A percentile compares a stretch with the other conserved stretches of the same genome.
phyloP scores from a whole-genome alignment of 2,797 vertebrate genomes.

The Tokudaia muenninki region DNA sequence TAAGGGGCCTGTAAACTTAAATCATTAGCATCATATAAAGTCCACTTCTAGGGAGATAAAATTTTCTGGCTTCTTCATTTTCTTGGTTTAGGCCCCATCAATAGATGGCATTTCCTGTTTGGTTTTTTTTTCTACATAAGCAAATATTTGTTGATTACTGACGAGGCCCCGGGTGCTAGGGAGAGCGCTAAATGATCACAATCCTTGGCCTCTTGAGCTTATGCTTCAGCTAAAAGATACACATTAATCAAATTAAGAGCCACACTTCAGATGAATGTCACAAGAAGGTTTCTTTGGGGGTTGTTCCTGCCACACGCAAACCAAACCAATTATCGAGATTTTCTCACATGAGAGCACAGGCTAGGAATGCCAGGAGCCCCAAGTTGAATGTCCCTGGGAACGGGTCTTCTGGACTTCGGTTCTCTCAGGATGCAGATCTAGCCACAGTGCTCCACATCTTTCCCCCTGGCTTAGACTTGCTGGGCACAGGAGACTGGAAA shows the following conservation, averaged over 20 bases:
- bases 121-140: neutral
- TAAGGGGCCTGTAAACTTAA: neutral
- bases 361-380: neutral
- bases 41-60: slow-evolving; percentile 22
- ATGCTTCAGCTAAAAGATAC: slow-evolving; percentile 9
- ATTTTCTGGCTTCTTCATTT: slow-evolving; percentile 31
- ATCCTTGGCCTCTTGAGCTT: neutral
- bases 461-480: neutral
- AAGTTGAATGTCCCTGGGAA: neutral
- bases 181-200: slow-evolving; percentile 9
- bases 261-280: slow-evolving; percentile 18
- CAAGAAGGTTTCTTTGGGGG: slow-evolving; percentile 19
- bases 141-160: slow-evolving; percentile 61
- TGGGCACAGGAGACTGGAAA: neutral
- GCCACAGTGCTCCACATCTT: neutral
- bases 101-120: neutral
- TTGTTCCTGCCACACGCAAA: neutral
- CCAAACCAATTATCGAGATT: neutral
- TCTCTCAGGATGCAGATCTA: neutral
- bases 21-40: slow-evolving; percentile 46
- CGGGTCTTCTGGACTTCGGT: neutral
- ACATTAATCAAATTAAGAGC: slow-evolving; percentile 57
- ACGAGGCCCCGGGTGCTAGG: neutral
- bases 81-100: slow-evolving; percentile 29
- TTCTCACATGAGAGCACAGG: neutral